Evolutionary conservation across 2,113 vertebrate genomes (phyloP), one percentile per base, ranked within the genome.

Genomic region (Gallinago undulata): DNA sequence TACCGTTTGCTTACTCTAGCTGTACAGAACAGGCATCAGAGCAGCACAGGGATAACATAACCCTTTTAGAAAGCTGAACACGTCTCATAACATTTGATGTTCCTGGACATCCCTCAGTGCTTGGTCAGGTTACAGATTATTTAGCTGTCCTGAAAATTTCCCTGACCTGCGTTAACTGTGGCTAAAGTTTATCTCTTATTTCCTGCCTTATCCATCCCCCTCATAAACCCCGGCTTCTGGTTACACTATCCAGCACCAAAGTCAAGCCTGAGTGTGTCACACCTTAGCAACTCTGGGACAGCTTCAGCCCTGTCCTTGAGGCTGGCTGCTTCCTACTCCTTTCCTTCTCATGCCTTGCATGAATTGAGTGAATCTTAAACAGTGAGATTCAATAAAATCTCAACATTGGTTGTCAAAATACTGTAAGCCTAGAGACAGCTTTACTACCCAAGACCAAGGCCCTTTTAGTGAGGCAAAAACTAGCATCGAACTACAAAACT

Each of bases 121-220:
- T 17, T 83, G 41, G 37, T 90, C 45, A 85, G 23, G 75, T 95
- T 94, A 96, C 53, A 91, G 50, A 93, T 95, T 93, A 93, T 89
- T 91, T 85, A 90, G 33, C 28, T 85, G 50, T 69, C 53, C 48
- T 50, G 56, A 95, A 59, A 93, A 72, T 83, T 94, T 93, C 63
- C 41, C 50, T 73, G 78, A 89, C 84, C 78, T 79, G 41, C 75
- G 62, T 76, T 87, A 95, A 94, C 18, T 59, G 53, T 95, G 67
- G 62, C 78, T 93, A 94, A 95, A 89, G 24, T 94, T 96, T 83
- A 90, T 73, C 91, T 90, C 84, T 85, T 45, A 69, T 91, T 96
- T 96, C 78, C 87, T 94, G 81, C 10, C 57, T 62, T 87, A 39
- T 53, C 31, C 16, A 39, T 53, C 31, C 16, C 21, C 13, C 21